Percentiles rank a stretch among this genome's conserved stretches.
phyloP scores from a whole-genome alignment of 2,888 invertebrate species.

The Omphaloscelis lunosa region DNA sequence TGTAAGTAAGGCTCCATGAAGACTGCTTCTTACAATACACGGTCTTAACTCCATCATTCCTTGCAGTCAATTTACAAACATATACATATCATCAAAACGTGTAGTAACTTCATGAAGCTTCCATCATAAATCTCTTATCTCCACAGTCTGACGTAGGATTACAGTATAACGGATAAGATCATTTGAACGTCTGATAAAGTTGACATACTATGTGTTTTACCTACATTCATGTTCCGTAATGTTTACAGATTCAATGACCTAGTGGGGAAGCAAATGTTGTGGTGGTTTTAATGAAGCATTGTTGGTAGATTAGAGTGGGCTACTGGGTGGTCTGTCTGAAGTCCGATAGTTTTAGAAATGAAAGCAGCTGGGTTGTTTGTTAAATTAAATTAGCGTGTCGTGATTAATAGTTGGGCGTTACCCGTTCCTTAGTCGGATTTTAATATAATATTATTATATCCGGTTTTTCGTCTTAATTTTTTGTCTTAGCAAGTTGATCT shows the following conservation, averaged over 20 bases:
- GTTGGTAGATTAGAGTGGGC: constrained; percentile 8
- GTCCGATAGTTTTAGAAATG: not conserved
- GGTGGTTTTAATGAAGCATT: constrained; percentile 30
- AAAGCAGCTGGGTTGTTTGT: constrained; percentile 24
- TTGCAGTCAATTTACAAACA: no score
- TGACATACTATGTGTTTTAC: constrained; percentile 54
- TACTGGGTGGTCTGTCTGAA: constrained; percentile 38
- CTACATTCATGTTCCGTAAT: constrained; percentile 60
- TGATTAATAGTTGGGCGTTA: constrained; percentile 42
- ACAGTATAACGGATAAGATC: constrained; percentile 52
- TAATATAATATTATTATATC: not conserved
- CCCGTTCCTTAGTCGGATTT: constrained; percentile 12
- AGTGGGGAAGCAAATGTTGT: constrained; percentile 47
- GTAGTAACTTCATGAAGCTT: constrained; percentile 24
- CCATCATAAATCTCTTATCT: constrained; percentile 56
- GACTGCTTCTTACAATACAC: not conserved
- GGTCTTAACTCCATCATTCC: not conserved
- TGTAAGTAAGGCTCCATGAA: not conserved
- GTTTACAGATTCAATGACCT: constrained; percentile 58
- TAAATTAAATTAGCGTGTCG: constrained; percentile 35
- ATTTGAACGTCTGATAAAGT: constrained; percentile 43
- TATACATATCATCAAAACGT: constrained; percentile 2
- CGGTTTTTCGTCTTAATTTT: not conserved
- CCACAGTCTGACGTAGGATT: constrained; percentile 39
- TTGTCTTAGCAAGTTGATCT: not conserved